Evolutionary conservation across 2,113 vertebrate species (phyloP).

Genomic region (Hydrolagus affinis): DNA sequence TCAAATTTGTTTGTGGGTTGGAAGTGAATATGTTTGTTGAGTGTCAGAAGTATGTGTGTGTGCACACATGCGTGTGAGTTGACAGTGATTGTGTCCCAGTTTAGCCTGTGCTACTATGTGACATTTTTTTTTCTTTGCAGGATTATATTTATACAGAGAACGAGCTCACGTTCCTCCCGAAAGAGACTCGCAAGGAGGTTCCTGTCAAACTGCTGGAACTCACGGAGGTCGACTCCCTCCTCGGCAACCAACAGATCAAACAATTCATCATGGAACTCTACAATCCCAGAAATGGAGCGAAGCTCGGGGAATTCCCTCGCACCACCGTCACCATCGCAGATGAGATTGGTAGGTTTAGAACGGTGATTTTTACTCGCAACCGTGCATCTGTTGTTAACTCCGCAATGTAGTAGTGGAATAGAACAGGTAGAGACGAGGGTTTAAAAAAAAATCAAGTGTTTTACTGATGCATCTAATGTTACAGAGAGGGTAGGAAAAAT

Average conservation of each 20-base stretch:
- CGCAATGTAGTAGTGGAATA: background rate
- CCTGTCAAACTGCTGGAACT: conserved; percentile 77
- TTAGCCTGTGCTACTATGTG: background rate
- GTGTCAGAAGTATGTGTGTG: no score
- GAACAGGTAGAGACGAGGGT: no score
- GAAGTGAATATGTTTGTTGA: no score
- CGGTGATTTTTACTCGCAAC: background rate
- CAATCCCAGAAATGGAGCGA: conserved; percentile 76
- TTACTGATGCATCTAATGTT: background rate
- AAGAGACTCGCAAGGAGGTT: conserved; percentile 76
- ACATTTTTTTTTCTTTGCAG: conserved; percentile 46
- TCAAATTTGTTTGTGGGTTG: no score
- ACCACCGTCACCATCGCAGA: conserved; percentile 77
- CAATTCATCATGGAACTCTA: conserved; percentile 82
- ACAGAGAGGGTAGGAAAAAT: background rate
- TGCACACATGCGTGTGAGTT: no score
- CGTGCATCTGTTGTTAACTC: no score
- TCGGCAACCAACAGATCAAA: conserved; percentile 67
- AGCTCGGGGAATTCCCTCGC: conserved; percentile 73
- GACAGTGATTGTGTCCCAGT: no score
- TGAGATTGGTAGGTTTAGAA: conserved; percentile 51
- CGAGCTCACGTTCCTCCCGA: conserved; percentile 67
- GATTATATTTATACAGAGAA: conserved; percentile 77
- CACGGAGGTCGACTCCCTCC: conserved; percentile 66
- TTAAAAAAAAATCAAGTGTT: background rate